These are phyloP conservation scores for Theonella swinhoei DNA, from an alignment of 37 sponge, comb jelly and placozoan species.

Conservation along the genomic window DNA sequence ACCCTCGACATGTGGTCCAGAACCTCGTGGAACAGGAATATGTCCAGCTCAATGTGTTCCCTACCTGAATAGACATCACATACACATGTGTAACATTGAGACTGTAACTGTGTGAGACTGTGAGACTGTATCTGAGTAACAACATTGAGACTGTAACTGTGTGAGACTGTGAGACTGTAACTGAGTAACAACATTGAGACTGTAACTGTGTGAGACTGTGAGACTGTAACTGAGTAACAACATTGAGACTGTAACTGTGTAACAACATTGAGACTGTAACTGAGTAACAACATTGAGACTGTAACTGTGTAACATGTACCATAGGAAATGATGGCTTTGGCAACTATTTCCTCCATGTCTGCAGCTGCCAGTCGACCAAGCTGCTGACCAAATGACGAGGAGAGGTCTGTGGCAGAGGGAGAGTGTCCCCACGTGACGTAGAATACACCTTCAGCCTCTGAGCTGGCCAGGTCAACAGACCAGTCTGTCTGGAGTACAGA, in stretches of 20 bases:
- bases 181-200: too few species aligned
- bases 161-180: too few species aligned
- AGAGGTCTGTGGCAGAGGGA: slow-evolving; percentile 2
- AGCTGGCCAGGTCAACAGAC: slow-evolving; percentile 47
- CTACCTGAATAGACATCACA: slow-evolving; percentile 62
- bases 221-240: too few species aligned
- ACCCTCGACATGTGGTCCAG: slow-evolving; percentile 84
- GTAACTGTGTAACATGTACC: slow-evolving; percentile 32
- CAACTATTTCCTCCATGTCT: slow-evolving; percentile 80
- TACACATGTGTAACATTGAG: too few species aligned
- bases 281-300: background rate
- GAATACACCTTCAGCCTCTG: slow-evolving; percentile 30
- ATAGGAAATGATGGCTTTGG: slow-evolving; percentile 63
- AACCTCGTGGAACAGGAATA: slow-evolving; percentile 89
- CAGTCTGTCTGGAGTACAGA: slow-evolving; percentile 78
- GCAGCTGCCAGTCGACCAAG: slow-evolving; percentile 65
- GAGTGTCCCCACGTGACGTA: slow-evolving; percentile 82
- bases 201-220: too few species aligned
- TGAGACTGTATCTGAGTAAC: background rate
- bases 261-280: background rate
- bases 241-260: too few species aligned
- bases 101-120: background rate
- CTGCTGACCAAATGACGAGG: slow-evolving; percentile 37
- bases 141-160: too few species aligned
- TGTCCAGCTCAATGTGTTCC: slow-evolving; percentile 72